Base-by-base conservation (phyloP, 2,888 invertebrate species). In the Hemistola chrysoprasaria region DNA sequence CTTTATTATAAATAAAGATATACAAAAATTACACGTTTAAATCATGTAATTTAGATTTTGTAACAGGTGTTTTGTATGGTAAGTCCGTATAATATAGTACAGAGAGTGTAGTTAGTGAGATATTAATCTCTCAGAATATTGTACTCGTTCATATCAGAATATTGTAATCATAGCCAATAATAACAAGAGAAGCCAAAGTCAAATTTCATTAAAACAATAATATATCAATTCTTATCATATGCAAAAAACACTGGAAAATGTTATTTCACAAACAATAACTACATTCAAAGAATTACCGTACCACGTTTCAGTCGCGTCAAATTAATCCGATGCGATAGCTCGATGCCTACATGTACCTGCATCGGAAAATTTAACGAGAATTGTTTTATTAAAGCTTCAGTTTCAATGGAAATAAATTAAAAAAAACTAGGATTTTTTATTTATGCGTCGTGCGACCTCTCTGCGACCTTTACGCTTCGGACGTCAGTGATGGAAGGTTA, bases 361-460 rank as follows among this genome's bases (percentile, higher is more conserved):
- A 30, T 23, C 10, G 5, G 6, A 38, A 26, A 20, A 8, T 16
- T 5, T 4, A 34, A 24, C 33, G 11, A 16, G 8, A 9, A 7
- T 29, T 16, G 23, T 11, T 32, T n/a, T 9, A 10, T 20, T 22
- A 21, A 23, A 36, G 28, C 23, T 10, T 23, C 29, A 29, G 16
- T 23, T 35, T 35, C 27, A 34, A 11, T 28, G 11, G 36, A 36
- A 23, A 8, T 28, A 7, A 20, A 29, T 9, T 6, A 30, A 30
- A 33, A 37, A 42, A 26, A 16, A 24, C 26, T 7, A n/a, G n/a
- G n/a, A n/a, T n/a, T n/a, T n/a, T n/a, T n/a, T 28, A 41, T 41
- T 41, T 41, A 36, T 32, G 22, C 22, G 9, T 6, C 20, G 16
- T n/a, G 23, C 36, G 41, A 41, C 36, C 27, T 36, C 31, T 31